Evolutionary conservation across 1,140 invertebrate genomes (phyloP), one percentile per base, ranked within the genome.

Genomic region (Drosophila dunni): DNA sequence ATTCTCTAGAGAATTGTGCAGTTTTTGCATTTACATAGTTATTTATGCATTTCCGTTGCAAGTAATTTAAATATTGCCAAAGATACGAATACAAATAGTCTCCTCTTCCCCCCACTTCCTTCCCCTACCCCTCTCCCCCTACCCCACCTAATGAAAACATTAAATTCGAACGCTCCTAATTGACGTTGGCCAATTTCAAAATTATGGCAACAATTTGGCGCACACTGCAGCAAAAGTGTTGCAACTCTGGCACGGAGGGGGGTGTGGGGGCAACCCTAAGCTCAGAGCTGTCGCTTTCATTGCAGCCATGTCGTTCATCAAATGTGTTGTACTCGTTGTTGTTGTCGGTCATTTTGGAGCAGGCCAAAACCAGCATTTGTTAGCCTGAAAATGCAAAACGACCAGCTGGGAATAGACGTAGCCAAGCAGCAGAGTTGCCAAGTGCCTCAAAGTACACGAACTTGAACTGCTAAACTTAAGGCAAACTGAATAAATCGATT

Each of bases 181-280:
- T 82, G 79, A 67, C 60, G 65, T 73, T 89, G 75, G 76, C 76
- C 83, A 89, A 89, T 83, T 83, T 71, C 58, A 38, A 17, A 88
- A 88, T 88, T 86, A 86, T 88, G 88, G 79, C 82, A 80, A 64
- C 71, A 70, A 75, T 53, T 29, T 63, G 58, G n/a, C 61, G 64
- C 65, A 67, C 11, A 29, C 4, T 29, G 24, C 6, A 6, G 29
- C 24, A 36, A 20, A 20, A 53, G 40, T 42, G 40, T 5, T 10
- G 29, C 24, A 36, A 51, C 2, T 34, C 11, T 24, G 40, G 48
- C 20, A 64, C 24, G 24, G 24, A 42, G 33, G 15, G 34, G 34
- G 40, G 48, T 40, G 57, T 20, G 20, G 15, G 34, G 20, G 15
- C 44, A 60, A 51, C 42, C 65, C 33, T 17, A 38, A n/a, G 51